Evolutionary conservation across 2,113 vertebrate species (phyloP), one percentile per base, ranked within the genome.

Genomic region (Bungarus multicinctus): DNA sequence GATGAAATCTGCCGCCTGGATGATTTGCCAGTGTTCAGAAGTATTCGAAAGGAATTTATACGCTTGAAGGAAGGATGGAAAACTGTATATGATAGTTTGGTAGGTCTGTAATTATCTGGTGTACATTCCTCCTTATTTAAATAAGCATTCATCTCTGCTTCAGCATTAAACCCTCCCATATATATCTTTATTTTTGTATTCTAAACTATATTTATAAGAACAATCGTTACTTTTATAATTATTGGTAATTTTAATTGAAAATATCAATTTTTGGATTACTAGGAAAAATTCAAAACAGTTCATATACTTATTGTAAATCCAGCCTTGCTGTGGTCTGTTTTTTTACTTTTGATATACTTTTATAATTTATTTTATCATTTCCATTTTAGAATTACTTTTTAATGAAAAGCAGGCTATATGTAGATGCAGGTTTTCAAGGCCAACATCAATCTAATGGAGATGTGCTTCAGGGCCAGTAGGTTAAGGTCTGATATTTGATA

Each of bases 1-100:
- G 98, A 99, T 91, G 99, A 99, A 97, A 97, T 98, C 85, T 99
- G 98, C 95, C 97, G 98, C 11, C 95, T 99, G 25, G 97, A 98
- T 47, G 97, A 98, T 54, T 91, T 99, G 85, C 90, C 95, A 47
- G 0, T 10, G 74, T 99, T 99, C 95, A 98, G 88, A 95, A 96
- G 95, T 20, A 96, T 99, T 94, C 96, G 97, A 2, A 95, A 94
- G 30, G 98, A 98, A 95, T 98, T 99, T 95, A 94, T 94, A 10
- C 92, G 1, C 47, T 96, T 98, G 69, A 98, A 97, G 89, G 97
- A 98, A 5, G 97, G 97, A 23, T 99, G 99, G 99, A 99, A 98
- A 93, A 47, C 89, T 85, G 98, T 99, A 0, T 99, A 98, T 20
- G 98, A 99, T 94, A 99, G 98, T 94, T 94, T 98, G 96, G 98